Evolutionary conservation across 1,140 invertebrate species (phyloP), one percentile per base, ranked within the genome.

Genomic region (Drosophila saltans): DNA sequence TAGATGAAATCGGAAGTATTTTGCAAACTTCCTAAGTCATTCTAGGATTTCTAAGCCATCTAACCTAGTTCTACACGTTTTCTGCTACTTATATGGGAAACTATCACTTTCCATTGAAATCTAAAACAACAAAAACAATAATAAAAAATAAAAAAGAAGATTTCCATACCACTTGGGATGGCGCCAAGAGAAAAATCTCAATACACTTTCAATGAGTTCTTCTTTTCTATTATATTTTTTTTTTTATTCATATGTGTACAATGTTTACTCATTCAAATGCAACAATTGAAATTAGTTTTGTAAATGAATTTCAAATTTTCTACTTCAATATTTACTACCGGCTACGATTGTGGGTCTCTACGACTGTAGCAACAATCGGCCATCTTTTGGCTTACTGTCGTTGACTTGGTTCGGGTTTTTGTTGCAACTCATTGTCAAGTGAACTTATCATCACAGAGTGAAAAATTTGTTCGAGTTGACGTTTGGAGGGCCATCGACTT

Each of bases 361-460:
- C 21, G 43, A 7, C 3, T 21, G 16, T 40, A 11, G 39, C 39
- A 40, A 40, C 39, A 16, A 26, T 52, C 55, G 75, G 68, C 72
- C 68, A 68, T 72, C 69, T 69, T 56, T 74, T 69, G 70, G 52
- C 21, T 45, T 28, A 30, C 40, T 60, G 39, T 26, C 11, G 52
- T 64, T 68, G 74, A 68, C 77, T 75, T 81, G 75, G 72, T 69
- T 86, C 69, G 80, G 76, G 66, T 61, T 80, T 85, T 88, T 84
- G 85, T 89, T 89, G 84, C 84, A 89, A 89, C 85, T 89, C 84
- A 89, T 89, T 89, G 84, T 89, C 84, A 89, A 89, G 84, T 90
- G 81, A 89, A 89, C 84, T 89, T 89, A 89, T 89, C 81, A 72
- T 45, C 56, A 58, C 48, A 69, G 45, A 78, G 24, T 62, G 72